Percentiles rank a stretch among this genome's conserved stretches.
Evolutionary conservation across 2,797 vertebrate genomes (phyloP).

Genomic region (Capromys pilorides): DNA sequence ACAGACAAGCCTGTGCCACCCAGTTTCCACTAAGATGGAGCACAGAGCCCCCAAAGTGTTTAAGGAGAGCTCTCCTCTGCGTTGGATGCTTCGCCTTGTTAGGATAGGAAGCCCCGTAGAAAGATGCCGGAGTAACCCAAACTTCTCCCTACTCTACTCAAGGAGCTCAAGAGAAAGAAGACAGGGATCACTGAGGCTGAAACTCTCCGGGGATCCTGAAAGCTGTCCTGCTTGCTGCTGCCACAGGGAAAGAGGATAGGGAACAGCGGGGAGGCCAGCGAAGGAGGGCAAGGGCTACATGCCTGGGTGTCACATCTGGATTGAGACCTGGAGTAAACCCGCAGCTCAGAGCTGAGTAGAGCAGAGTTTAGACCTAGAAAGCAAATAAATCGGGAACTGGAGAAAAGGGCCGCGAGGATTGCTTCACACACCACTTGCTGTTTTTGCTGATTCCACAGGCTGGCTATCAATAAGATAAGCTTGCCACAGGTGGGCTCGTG

Average conservation of each 20-base stretch:
- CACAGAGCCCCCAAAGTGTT: background rate
- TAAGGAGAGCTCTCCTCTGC: background rate
- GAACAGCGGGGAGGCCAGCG: background rate
- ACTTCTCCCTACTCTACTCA: background rate
- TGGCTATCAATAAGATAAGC: background rate
- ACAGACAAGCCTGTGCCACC: background rate
- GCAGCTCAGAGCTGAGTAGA: slow-evolving; percentile 29
- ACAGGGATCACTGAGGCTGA: background rate
- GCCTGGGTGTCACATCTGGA: background rate
- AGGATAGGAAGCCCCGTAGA: background rate
- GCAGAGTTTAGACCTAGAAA: slow-evolving; percentile 10
- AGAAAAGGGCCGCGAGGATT: background rate
- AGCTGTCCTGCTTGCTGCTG: background rate
- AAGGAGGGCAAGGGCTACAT: background rate
- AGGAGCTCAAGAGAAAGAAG: background rate
- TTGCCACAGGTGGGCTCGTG: background rate
- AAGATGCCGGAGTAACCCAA: background rate
- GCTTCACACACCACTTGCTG: background rate
- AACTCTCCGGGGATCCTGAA: background rate
- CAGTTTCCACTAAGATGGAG: background rate
- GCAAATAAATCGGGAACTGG: background rate
- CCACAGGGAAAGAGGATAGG: background rate
- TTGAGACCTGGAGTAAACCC: slow-evolving; percentile 16
- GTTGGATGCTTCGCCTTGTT: background rate
- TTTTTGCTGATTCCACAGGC: background rate